Base-by-base conservation (phyloP, 2,797 vertebrate species). In the Heliangelus exortis region DNA sequence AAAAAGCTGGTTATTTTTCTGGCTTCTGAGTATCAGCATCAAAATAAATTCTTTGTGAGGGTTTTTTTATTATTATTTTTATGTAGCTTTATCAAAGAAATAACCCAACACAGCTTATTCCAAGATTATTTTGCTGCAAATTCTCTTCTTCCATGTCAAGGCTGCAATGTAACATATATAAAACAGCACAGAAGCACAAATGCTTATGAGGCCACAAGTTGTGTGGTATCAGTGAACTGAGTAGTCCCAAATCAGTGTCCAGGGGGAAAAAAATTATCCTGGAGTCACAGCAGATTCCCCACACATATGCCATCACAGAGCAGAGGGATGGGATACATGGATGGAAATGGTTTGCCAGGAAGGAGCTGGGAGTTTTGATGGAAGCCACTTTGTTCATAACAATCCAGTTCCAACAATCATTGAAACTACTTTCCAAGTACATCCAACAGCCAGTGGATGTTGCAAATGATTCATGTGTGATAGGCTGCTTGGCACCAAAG, bases 11-110 rank as follows among this genome's bases (percentile, higher is more conserved):
- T 66, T 73, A 20, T 77, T 94, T 57, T 94, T 57, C 48, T 78
- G 43, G 47, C 61, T 85, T 63, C 68, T 47, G 33, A 6, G 4
- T 55, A 77, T 68, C 69, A 54, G 10, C 25, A 47, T 31, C 48
- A 81, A 75, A 89, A 62, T 3, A 21, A 66, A 41, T 41, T 39
- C 39, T 41, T 41, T 41, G 39, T 41, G 39, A 41, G 39, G 59
- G 26, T 22, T 63, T 69, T 6, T 36, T 57, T 10, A 47, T 20
- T 20, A 22, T 22, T 47, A 22, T 48, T 75, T 91, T 78, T 29
- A 71, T 10, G 45, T 26, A 50, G 61, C 71, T 80, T 90, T 76
- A 92, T 57, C 59, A 86, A 92, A 88, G 15, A 75, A 84, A 50
- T 73, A 10, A 74, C 62, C 79, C 45, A 79, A 69, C 26, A 73